Evolutionary conservation across 2,888 invertebrate genomes (phyloP).

Genomic region (Apotomis turbidana): DNA sequence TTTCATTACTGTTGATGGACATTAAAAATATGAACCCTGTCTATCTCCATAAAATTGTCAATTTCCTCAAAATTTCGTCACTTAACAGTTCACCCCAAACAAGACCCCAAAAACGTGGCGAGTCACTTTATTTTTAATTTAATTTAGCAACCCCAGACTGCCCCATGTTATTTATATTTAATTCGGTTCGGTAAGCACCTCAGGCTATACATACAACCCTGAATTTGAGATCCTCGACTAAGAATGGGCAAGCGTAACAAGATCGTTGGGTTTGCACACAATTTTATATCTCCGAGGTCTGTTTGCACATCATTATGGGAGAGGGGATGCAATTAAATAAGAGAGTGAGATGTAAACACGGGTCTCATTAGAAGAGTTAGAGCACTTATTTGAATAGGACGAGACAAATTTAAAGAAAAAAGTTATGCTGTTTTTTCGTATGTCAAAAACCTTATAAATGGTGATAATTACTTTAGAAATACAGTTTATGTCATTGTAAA

Average conservation of each 20-base stretch:
- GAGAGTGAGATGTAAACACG: constrained; percentile 1
- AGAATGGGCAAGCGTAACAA: constrained; percentile 36
- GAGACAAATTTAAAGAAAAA: not conserved
- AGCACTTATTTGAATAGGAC: not conserved
- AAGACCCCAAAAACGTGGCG: constrained; percentile 18
- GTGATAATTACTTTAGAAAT: no score
- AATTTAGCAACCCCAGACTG: constrained; percentile 58
- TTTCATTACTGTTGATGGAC: no score
- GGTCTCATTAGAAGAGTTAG: not conserved
- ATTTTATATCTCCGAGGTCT: constrained; percentile 15
- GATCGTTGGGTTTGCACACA: constrained; percentile 22
- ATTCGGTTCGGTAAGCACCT: constrained; percentile 57
- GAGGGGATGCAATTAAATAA: constrained; percentile 13
- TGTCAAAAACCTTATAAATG: no score
- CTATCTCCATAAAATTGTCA: no score
- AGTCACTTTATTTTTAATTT: constrained; percentile 69
- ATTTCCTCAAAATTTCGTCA: not conserved
- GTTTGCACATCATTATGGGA: constrained; percentile 32
- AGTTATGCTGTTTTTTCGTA: not conserved
- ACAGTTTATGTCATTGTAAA: no score
- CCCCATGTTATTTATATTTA: constrained; percentile 71
- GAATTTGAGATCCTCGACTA: constrained; percentile 25
- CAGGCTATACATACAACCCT: constrained; percentile 44
- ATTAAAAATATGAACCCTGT: no score
- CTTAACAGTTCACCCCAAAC: not conserved